Evolutionary conservation across 2,113 vertebrate species (phyloP).

Genomic region (Colossoma macropomum): DNA sequence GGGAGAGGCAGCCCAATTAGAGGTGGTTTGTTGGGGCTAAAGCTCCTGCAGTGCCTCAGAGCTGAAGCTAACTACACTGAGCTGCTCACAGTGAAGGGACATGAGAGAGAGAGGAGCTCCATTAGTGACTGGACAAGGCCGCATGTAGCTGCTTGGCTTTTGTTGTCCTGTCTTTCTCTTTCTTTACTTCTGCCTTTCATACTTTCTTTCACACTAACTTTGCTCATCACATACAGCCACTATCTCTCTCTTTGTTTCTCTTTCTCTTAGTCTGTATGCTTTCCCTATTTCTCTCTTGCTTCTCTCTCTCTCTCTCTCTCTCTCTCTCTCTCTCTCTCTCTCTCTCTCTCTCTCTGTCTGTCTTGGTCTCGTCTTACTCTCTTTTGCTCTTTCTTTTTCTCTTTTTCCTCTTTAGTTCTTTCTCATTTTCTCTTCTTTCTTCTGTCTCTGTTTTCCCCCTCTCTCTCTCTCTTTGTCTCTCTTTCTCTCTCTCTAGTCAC

Average conservation of each 20-base stretch:
- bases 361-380: not conserved
- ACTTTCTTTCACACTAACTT: not conserved
- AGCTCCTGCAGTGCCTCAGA: conserved; percentile 49
- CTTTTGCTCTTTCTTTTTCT: conserved; percentile 13
- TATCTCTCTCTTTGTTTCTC: not conserved
- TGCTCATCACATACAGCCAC: not conserved
- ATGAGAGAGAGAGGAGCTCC: conserved; percentile 40
- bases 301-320: conserved; percentile 12
- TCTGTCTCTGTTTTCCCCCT: too few species aligned
- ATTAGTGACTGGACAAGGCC: conserved; percentile 28
- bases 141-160: conserved; percentile 21
- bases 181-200: not conserved
- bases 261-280: not conserved
- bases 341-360: not conserved
- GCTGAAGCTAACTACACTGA: conserved; percentile 37
- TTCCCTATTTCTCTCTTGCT: not conserved
- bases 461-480: too few species aligned
- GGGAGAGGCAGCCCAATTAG: conserved; percentile 50
- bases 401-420: not conserved
- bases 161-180: not conserved
- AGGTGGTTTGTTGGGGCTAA: conserved; percentile 47
- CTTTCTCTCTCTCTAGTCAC: too few species aligned
- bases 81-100: conserved; percentile 44
- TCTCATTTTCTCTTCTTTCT: not conserved
- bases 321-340: not conserved